Conservation (phyloP, 2,888 invertebrate genomes). For the Drosophila fungiperda region DNA sequence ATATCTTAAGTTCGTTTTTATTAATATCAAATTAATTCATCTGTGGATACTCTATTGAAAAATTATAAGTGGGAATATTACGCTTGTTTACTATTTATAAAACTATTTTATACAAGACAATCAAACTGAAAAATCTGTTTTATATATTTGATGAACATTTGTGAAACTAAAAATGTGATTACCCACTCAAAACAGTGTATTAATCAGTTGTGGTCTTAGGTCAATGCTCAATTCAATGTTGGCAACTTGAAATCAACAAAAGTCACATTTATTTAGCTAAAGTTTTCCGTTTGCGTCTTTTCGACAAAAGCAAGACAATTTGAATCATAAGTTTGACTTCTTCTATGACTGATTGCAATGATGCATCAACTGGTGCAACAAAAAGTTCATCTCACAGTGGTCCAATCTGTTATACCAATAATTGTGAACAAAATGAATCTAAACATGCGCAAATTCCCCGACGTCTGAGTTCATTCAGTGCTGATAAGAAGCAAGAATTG, state of each 20-base stretch:
- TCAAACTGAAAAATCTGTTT: not conserved
- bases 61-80: not conserved
- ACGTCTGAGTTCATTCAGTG: conserved; percentile 45
- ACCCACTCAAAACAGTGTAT: not conserved
- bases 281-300: not conserved
- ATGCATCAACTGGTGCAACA: conserved; percentile 6
- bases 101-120: not conserved
- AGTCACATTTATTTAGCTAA: not conserved
- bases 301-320: not conserved
- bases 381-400: conserved; percentile 31
- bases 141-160: not conserved
- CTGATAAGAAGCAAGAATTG: conserved; percentile 28
- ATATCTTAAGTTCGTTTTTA: not conserved
- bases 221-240: not conserved
- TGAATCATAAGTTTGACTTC: not conserved
- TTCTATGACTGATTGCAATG: not conserved
- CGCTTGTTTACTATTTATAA: not conserved
- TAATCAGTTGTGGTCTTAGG: too few species aligned
- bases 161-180: not conserved
- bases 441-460: conserved; percentile 50
- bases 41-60: not conserved
- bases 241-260: not conserved
- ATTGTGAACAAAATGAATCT: conserved; percentile 66
- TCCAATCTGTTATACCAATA: conserved; percentile 70
- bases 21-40: conserved; percentile 1